Base-by-base conservation (phyloP, 2,888 invertebrate genomes). In the Villa cingulata region DNA sequence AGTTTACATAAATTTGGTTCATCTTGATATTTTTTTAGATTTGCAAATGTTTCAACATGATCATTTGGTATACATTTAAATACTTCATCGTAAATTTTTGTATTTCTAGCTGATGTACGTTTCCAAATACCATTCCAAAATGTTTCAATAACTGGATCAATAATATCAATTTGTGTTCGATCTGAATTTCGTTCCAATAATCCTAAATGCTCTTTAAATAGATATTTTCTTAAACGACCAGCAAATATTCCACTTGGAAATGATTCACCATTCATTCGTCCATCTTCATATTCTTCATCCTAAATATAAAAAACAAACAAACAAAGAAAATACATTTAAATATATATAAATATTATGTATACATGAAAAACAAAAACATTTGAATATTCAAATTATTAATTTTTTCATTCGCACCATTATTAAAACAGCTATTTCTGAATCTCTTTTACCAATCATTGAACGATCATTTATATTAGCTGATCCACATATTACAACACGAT, bases 401-500 rank as follows among this genome's bases (percentile, higher is more conserved):
- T 6, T 32, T 16, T 17, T 3, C 6, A 12, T 32, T 23, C 27
- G 51, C 44, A 56, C 92, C 78, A 89, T 85, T 46, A 94, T 76
- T 39, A 94, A 71, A 16, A 92, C 83, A 4, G 91, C 92, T 7
- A 91, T 83, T 71, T 97, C 97, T 0, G 95, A 95, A 62, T 97
- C 97, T 54, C 97, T 75, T 51, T 83, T 87, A 1, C 97, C 97
- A 46, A 92, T 74, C 78, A 97, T 78, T 48, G 94, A 95, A 45
- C 97, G 73, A 65, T 98, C 97, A 62, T 98, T 98, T 57, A 98
- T 94, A 63, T 98, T 98, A 0, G 97, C 96, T 6, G 95, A 96
- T 17, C 97, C 97, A 59, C 96, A 95, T 53, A 98, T 92, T 1
- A 90, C 81, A 3, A 80, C 75, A 55, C 80, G 80, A 66, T 98